phyloP scores from a whole-genome alignment of 2,888 invertebrate genomes.

The Lepidonotus clava region DNA sequence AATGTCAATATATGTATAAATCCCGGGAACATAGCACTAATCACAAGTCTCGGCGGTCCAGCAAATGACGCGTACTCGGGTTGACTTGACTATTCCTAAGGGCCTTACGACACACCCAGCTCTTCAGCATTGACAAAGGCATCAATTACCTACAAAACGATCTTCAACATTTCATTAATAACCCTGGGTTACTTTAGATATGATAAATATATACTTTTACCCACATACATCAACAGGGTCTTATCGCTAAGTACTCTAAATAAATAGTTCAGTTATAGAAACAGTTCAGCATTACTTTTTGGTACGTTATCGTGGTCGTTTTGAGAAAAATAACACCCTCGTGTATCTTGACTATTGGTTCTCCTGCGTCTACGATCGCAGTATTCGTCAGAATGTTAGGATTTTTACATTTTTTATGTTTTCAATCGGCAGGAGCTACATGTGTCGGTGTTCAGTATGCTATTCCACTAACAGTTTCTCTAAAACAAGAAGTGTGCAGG shows the following conservation, averaged over 20 bases:
- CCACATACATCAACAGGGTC: not conserved
- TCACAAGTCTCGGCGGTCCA: not conserved
- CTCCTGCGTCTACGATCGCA: too few species aligned
- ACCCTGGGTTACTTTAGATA: not conserved
- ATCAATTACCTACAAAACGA: not conserved
- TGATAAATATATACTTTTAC: not conserved
- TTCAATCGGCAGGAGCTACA: too few species aligned
- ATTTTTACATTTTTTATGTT: too few species aligned
- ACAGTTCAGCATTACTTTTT: not conserved
- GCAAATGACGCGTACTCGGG: too few species aligned
- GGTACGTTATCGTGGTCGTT: not conserved
- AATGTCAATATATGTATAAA: not conserved
- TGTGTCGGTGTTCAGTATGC: too few species aligned
- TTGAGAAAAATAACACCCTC: not conserved
- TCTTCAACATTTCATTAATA: slow-evolving; percentile 2
- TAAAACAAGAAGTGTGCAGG: too few species aligned
- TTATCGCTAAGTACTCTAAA: not conserved
- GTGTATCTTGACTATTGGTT: too few species aligned
- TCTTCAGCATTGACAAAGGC: not conserved
- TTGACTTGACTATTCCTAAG: too few species aligned
- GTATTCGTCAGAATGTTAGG: too few species aligned
- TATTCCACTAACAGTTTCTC: too few species aligned
- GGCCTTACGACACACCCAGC: too few species aligned
- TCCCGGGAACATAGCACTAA: not conserved
- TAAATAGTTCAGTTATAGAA: not conserved